These are phyloP conservation scores for Drosophila chauvacae DNA, from an alignment of 1,140 invertebrate genomes.

Conservation along the genomic window DNA sequence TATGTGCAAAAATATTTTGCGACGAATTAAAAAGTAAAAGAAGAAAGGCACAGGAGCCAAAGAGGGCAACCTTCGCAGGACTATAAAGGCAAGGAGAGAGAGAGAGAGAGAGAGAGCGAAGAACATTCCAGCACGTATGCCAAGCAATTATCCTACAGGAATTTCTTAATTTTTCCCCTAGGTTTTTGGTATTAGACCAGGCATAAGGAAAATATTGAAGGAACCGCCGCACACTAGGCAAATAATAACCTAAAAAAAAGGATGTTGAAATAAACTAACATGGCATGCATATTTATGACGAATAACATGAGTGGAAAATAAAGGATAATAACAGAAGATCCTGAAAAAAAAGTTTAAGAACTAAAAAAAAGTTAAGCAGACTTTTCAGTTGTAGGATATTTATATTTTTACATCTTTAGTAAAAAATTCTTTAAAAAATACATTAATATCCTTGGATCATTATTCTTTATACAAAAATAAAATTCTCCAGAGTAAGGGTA, in stretches of 20 bases:
- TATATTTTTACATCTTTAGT: neutral
- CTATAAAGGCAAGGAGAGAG: neutral
- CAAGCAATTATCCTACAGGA: constrained; percentile 70
- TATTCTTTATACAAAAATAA: neutral
- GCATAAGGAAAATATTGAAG: constrained; percentile 4
- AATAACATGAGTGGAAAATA: neutral
- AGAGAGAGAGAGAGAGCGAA: neutral
- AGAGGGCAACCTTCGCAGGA: neutral
- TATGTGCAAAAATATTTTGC: constrained; percentile 74
- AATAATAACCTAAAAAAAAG: constrained; percentile 15
- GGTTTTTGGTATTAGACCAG: constrained; percentile 3
- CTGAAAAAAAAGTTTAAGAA: neutral
- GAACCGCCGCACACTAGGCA: constrained; percentile 21
- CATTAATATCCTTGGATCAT: neutral
- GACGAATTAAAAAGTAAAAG: constrained; percentile 52
- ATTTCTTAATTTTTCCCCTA: constrained; percentile 63
- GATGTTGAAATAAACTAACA: neutral
- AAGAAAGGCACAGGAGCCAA: neutral
- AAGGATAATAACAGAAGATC: neutral
- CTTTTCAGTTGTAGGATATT: too few relatives aligned
- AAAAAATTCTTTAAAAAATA: neutral
- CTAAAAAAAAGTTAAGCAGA: neutral
- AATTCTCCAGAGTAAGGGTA: neutral
- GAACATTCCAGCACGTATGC: constrained; percentile 46
- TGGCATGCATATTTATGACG: neutral